phyloP scores from a whole-genome alignment of 2,797 vertebrate species.

The Mormyrops attenuatus region DNA sequence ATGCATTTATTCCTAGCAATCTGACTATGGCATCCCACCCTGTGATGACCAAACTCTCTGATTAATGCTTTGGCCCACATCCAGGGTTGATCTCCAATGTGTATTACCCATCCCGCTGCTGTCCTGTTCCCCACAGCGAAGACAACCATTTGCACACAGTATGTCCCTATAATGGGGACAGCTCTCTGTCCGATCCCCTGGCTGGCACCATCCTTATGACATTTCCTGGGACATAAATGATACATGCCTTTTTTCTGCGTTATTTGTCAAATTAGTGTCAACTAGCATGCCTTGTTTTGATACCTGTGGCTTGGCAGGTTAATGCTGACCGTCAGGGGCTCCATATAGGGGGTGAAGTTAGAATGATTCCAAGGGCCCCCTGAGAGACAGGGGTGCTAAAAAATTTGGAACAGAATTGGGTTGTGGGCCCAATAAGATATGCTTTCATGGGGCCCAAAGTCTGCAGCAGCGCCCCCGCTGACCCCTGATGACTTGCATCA shows the following conservation, averaged over 20 bases:
- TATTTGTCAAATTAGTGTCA: neutral
- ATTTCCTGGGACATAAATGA: neutral
- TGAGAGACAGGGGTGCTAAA: neutral
- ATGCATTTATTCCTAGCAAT: neutral
- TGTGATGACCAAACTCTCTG: neutral
- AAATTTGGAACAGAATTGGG: neutral
- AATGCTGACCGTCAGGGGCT: neutral
- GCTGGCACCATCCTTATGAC: neutral
- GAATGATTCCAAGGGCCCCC: neutral
- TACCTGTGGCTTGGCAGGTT: neutral
- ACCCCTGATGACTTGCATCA: neutral
- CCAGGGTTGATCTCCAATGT: neutral
- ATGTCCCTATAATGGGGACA: neutral
- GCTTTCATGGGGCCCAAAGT: neutral
- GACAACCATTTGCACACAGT: neutral
- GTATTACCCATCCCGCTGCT: neutral
- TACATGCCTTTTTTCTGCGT: neutral
- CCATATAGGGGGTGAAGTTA: neutral
- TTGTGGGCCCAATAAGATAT: neutral
- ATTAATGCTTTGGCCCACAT: slow-evolving; percentile 10
- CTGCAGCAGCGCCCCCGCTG: neutral
- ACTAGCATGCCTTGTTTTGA: neutral
- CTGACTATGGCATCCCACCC: neutral
- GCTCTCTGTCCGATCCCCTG: neutral
- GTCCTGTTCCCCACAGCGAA: neutral